Base-by-base conservation (phyloP, 2,888 invertebrate genomes). In the Spodoptera littoralis region DNA sequence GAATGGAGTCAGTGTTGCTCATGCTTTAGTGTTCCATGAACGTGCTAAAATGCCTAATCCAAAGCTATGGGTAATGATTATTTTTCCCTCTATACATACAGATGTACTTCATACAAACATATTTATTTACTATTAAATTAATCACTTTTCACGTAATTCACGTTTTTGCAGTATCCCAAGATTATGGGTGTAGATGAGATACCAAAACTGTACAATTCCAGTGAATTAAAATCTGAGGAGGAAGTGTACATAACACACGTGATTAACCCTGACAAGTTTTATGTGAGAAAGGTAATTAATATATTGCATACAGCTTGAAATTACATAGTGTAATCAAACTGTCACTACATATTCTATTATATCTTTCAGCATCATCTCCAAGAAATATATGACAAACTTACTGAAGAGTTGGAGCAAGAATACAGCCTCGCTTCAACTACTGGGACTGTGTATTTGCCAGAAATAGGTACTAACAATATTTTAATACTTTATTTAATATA, bases 181-280 rank as follows among this genome's bases (percentile, higher is more conserved):
- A 77, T 82, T 60, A 72, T 65, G 60, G 88, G 82, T 73, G 70
- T 84, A 30, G 80, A 70, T 73, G 94, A 89, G 49, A 90, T 73
- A 63, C 93, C 83, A 3, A 90, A 77, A 58, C 84, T 88, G n/a
- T 91, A 88, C 71, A 83, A 76, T 69, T 85, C 84, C 60, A 85
- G 82, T 66, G 90, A 90, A 60, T 90, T 85, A 79, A 92, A 84
- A 63, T 84, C 81, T 65, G 90, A 94, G 0, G 92, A 95, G 52
- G 86, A 94, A 12, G 96, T 96, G 0, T 86, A 92, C 60, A 89
- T 97, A 48, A 95, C 95, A 0, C 93, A 96, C 70, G 90, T 97
- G 1, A 91, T 95, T 27, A 96, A 95, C 83, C 97, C 97, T 0
- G 93, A 95, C 76, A 92, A 95, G 65, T 96, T 98, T 84, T 97